Evolutionary conservation across 2,113 vertebrate genomes (phyloP).

Genomic region (Cnemophilus loriae): DNA sequence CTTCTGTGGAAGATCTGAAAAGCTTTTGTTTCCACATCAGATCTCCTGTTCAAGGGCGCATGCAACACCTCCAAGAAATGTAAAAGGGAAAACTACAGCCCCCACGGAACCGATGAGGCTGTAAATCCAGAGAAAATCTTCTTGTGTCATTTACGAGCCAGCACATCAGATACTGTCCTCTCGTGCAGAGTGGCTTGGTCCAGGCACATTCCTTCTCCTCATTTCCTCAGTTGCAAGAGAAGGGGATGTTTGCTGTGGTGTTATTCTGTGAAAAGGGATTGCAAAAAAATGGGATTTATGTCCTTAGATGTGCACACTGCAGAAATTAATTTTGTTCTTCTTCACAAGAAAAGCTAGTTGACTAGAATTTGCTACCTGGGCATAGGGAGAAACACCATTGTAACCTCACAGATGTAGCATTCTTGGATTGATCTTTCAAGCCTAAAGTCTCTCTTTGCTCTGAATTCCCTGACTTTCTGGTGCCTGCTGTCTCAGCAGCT

Average conservation of each 20-base stretch:
- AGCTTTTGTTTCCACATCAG: slow-evolving; percentile 35
- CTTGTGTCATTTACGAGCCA: neutral
- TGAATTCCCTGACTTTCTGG: neutral
- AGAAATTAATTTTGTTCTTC: neutral
- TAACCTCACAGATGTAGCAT: neutral
- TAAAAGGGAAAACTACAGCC: neutral
- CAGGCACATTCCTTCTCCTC: neutral
- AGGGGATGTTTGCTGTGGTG: neutral
- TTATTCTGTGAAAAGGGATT: neutral
- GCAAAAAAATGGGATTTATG: neutral
- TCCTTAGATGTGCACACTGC: neutral
- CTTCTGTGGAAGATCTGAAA: slow-evolving; percentile 15
- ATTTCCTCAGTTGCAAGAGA: neutral
- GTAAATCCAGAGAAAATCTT: slow-evolving; percentile 46
- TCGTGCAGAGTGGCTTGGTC: neutral
- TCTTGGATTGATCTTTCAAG: neutral
- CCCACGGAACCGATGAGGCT: neutral
- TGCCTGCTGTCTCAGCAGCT: neutral
- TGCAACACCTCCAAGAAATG: neutral
- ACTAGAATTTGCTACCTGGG: neutral
- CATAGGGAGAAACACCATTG: neutral
- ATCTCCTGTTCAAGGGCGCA: neutral
- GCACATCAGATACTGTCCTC: neutral
- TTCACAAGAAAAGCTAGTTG: neutral
- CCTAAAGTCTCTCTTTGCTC: neutral